Evolutionary conservation across 92 coral and sea anemone species (phyloP).

Genomic region (Plumapathes pennacea): DNA sequence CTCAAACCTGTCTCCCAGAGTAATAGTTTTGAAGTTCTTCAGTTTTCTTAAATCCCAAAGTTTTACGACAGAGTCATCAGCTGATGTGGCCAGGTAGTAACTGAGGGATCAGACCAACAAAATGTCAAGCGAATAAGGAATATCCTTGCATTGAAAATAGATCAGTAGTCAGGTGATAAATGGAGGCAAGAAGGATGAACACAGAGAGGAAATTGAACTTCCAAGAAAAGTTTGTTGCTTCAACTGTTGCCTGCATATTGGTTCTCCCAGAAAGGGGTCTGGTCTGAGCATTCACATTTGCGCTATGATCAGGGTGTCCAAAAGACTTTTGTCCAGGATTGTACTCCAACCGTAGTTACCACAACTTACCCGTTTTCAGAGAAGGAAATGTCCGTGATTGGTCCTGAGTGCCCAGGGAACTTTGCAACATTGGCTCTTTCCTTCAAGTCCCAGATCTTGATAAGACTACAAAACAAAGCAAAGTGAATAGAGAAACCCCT

Average conservation of each 20-base stretch:
- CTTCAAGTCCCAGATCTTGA: constrained; percentile 99
- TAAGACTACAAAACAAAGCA: constrained; percentile 56
- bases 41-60: constrained; percentile 99
- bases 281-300: too few relatives aligned
- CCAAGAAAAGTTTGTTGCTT: background rate
- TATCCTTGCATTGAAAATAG: too few relatives aligned
- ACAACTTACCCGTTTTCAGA: constrained; percentile 95
- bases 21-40: constrained; percentile 96
- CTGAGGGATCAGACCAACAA: constrained; percentile 22
- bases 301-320: too few relatives aligned
- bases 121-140: too few relatives aligned
- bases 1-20: constrained; percentile 94
- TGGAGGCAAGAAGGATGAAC: too few relatives aligned
- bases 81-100: constrained; percentile 98
- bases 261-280: too few relatives aligned
- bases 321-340: too few relatives aligned
- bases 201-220: background rate
- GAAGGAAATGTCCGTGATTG: constrained; percentile 92
- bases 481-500: too few relatives aligned
- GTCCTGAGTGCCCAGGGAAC: constrained; percentile 99
- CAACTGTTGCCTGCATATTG: too few relatives aligned
- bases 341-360: too few relatives aligned
- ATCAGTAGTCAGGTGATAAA: too few relatives aligned
- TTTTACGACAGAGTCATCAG: constrained; percentile 97
- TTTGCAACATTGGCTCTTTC: constrained; percentile 98